Percentiles rank a stretch among this genome's conserved stretches.
These are phyloP conservation scores for Marmota flaviventris DNA, from an alignment of 2,113 vertebrate genomes.

Conservation along the genomic window DNA sequence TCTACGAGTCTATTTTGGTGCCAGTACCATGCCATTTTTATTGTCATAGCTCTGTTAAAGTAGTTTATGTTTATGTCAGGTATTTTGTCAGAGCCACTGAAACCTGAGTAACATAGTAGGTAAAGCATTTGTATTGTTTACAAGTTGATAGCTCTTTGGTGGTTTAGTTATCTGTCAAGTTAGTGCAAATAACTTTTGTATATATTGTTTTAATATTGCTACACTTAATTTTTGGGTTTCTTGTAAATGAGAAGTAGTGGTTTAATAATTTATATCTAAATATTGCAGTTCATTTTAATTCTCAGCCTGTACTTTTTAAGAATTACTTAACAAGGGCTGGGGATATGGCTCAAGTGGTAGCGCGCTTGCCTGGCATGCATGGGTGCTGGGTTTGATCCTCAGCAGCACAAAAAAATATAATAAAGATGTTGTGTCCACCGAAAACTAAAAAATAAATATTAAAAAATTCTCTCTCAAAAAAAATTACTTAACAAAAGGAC, in stretches of 20 bases:
- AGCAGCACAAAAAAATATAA: too few species aligned
- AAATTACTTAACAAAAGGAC: not conserved
- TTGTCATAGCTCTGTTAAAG: not conserved
- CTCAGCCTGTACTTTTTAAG: not conserved
- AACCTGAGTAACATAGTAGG: not conserved
- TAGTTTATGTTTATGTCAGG: not conserved
- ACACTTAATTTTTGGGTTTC: conserved; percentile 22
- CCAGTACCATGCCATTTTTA: too few species aligned
- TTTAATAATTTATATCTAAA: conserved; percentile 32
- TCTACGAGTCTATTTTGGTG: too few species aligned
- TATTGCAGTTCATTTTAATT: not conserved
- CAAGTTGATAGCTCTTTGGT: not conserved
- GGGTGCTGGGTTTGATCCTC: too few species aligned
- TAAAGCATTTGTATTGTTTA: conserved; percentile 22
- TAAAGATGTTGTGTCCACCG: too few species aligned
- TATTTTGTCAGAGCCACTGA: not conserved
- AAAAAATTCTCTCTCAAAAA: too few species aligned
- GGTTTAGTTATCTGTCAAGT: not conserved
- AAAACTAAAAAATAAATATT: too few species aligned
- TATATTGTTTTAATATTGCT: not conserved
- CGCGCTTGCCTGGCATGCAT: too few species aligned
- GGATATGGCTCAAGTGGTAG: too few species aligned
- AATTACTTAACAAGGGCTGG: too few species aligned
- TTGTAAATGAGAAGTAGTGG: not conserved
- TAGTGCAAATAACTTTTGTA: not conserved